Percentiles rank a stretch among this genome's conserved stretches.
Evolutionary conservation across 2,888 invertebrate species (phyloP).

Genomic region (Rhabditophanes sp.): DNA sequence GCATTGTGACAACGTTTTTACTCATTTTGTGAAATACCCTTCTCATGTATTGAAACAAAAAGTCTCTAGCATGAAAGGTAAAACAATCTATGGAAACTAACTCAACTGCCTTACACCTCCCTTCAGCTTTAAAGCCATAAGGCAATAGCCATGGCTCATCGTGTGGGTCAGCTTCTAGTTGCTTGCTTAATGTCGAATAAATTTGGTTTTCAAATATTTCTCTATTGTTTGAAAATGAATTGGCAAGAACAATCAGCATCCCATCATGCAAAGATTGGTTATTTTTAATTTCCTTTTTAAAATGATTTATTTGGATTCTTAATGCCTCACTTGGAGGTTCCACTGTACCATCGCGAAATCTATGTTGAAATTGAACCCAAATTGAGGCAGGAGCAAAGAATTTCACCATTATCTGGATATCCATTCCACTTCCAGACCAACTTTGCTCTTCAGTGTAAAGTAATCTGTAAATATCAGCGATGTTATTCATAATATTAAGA

Average conservation of each 20-base stretch:
- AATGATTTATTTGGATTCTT: slow-evolving; percentile 9
- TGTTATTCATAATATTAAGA: neutral
- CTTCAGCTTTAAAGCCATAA: slow-evolving; percentile 6
- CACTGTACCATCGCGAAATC: too few species aligned
- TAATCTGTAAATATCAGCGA: slow-evolving; percentile 18
- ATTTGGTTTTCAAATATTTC: slow-evolving; percentile 15
- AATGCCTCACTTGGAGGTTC: slow-evolving; percentile 9
- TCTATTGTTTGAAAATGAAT: slow-evolving; percentile 23
- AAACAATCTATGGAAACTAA: slow-evolving; percentile 23
- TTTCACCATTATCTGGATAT: slow-evolving; percentile 10
- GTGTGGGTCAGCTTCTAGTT: slow-evolving; percentile 3
- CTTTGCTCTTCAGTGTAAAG: slow-evolving; percentile 15
- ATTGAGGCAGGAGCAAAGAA: slow-evolving; percentile 22
- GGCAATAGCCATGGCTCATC: slow-evolving; percentile 9
- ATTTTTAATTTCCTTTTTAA: slow-evolving; percentile 8
- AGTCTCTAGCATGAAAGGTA: slow-evolving; percentile 21
- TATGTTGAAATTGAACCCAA: slow-evolving; percentile 13
- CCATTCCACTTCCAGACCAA: slow-evolving; percentile 9
- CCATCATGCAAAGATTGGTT: slow-evolving; percentile 14
- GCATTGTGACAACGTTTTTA: too few species aligned
- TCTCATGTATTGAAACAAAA: slow-evolving; percentile 9
- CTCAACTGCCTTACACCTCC: slow-evolving; percentile 11
- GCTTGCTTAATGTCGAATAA: slow-evolving; percentile 7
- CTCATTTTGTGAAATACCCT: neutral
- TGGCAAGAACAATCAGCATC: slow-evolving; percentile 25